Percentiles rank a stretch among this genome's conserved stretches.
These are phyloP conservation scores for Panurus biarmicus DNA, from an alignment of 2,113 vertebrate genomes.

Conservation along the genomic window DNA sequence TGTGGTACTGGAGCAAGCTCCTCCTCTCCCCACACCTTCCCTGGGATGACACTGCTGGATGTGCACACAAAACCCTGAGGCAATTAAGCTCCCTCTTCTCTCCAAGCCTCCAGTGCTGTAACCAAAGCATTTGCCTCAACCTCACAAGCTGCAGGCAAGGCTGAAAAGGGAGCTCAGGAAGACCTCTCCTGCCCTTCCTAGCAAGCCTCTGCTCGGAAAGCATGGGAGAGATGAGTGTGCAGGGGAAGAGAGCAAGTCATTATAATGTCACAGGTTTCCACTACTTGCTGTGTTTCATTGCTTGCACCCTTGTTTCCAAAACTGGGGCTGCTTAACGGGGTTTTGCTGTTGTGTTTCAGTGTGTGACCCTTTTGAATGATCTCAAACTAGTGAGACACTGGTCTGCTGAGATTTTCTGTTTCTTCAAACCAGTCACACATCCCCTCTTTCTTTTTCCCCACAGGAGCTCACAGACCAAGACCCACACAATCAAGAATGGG, in stretches of 20 bases:
- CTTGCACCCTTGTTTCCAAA: not conserved
- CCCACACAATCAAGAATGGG: not conserved
- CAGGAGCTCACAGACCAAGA: not conserved
- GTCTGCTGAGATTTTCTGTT: not conserved
- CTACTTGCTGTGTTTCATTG: not conserved
- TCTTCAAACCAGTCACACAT: not conserved
- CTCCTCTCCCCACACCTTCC: not conserved
- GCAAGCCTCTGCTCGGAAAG: not conserved
- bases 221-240: not conserved
- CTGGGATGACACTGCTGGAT: not conserved
- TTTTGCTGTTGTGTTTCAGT: not conserved
- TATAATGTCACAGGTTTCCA: not conserved
- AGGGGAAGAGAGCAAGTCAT: not conserved
- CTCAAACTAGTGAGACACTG: not conserved
- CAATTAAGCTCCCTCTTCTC: not conserved
- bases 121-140: not conserved
- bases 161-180: not conserved
- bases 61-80: not conserved
- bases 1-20: not conserved
- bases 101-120: rapidly evolving
- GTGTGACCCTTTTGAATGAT: not conserved
- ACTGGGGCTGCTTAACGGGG: not conserved
- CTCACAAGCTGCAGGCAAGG: not conserved
- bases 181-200: not conserved
- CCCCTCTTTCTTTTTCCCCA: not conserved